Evolutionary conservation across 2,797 vertebrate species (phyloP).

Genomic region (Huso huso): DNA sequence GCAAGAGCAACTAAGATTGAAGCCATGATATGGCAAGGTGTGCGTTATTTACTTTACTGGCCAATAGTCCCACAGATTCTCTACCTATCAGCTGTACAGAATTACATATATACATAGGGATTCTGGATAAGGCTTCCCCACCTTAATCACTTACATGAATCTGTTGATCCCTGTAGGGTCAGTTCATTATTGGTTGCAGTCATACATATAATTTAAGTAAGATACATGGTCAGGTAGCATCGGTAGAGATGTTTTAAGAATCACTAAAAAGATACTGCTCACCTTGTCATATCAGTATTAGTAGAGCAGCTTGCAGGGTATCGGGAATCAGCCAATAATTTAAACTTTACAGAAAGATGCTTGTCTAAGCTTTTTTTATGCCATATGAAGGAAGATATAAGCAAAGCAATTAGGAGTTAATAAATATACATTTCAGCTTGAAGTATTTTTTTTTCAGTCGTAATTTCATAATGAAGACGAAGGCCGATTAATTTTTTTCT

Average conservation of each 20-base stretch:
- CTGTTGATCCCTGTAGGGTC: constrained; percentile 29
- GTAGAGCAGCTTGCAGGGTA: constrained; percentile 63
- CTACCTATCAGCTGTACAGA: constrained; percentile 72
- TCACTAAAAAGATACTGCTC: constrained; percentile 44
- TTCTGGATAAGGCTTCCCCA: constrained; percentile 43
- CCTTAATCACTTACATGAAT: constrained; percentile 45
- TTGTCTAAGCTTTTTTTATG: constrained; percentile 56
- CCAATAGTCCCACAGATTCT: constrained; percentile 80
- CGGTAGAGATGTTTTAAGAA: constrained; percentile 18
- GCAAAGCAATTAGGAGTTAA: constrained; percentile 91
- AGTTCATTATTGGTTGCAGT: neutral
- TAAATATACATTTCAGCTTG: constrained; percentile 80
- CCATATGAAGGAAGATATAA: constrained; percentile 77
- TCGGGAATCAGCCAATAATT: constrained; percentile 70
- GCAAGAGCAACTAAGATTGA: constrained; percentile 68
- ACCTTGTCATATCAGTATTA: constrained; percentile 76
- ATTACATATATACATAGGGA: constrained; percentile 72
- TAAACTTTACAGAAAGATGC: constrained; percentile 71
- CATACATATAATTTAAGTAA: neutral
- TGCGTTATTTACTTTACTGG: constrained; percentile 78
- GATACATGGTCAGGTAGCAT: neutral
- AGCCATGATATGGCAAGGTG: constrained; percentile 75
- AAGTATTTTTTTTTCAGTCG: constrained; percentile 57
- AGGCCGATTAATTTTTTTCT: constrained; percentile 15
- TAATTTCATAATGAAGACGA: constrained; percentile 20